phyloP scores from a whole-genome alignment of 2,888 invertebrate genomes.

The Pasiphila rectangulata region DNA sequence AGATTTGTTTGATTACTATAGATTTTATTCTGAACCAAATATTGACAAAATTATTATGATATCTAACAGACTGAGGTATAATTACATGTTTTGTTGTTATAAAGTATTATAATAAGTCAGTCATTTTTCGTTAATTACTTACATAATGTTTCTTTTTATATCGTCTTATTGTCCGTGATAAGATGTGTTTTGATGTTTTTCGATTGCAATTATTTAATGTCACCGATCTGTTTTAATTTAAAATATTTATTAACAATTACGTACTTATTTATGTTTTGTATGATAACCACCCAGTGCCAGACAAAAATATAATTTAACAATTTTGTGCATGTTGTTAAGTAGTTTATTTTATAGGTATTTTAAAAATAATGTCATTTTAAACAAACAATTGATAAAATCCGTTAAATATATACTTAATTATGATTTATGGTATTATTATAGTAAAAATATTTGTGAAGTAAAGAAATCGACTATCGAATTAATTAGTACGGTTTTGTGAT shows the following conservation, averaged over 20 bases:
- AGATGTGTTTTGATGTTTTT: too few relatives aligned
- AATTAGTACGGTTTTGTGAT: constrained; percentile 35
- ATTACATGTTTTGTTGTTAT: constrained; percentile 27
- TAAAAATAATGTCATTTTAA: too few relatives aligned
- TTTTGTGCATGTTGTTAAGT: background rate
- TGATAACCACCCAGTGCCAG: background rate
- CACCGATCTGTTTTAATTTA: too few relatives aligned
- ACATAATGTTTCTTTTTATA: constrained; percentile 9
- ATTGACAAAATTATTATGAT: constrained; percentile 31
- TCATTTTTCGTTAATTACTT: constrained; percentile 12
- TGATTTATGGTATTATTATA: constrained; percentile 5
- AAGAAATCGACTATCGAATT: constrained; percentile 25
- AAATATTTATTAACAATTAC: background rate
- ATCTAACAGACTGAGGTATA: constrained; percentile 30
- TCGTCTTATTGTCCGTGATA: constrained; percentile 21
- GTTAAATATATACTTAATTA: constrained; percentile 10
- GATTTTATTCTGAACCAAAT: constrained; percentile 27
- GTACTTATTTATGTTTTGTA: too few relatives aligned
- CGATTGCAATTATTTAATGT: constrained; percentile 4
- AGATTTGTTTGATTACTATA: constrained; percentile 13
- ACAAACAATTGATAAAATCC: too few relatives aligned
- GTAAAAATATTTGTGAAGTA: constrained; percentile 6
- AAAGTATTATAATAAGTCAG: constrained; percentile 15
- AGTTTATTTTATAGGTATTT: too few relatives aligned
- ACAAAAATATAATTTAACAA: background rate